Base-by-base conservation (phyloP, 2,888 invertebrate genomes). In the Erebia aethiops region DNA sequence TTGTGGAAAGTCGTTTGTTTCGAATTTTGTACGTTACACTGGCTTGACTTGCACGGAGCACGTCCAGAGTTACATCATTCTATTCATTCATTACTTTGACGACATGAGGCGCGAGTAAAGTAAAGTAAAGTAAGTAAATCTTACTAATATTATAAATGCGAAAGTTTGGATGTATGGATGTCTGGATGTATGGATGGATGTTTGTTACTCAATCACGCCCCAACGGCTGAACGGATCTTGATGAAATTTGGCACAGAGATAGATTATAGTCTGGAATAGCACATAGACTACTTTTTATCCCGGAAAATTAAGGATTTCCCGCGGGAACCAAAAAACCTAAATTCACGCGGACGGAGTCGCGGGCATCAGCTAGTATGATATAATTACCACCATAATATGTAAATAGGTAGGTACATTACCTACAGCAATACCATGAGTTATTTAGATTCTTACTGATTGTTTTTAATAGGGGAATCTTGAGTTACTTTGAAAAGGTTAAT, bases 1-100 rank as follows among this genome's bases (percentile, higher is more conserved):
- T 84, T 85, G 69, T 69, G 62, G 82, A 79, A 75, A 73, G 77
- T 77, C 80, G 81, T 77, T 79, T 76, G 75, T 77, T 82, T 82
- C 76, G 71, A 82, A 82, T 77, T 81, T 79, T 74, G 74, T 72
- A 79, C 82, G 81, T 79, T 81, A 78, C 73, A 71, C 68, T 69
- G 72, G 69, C 69, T 73, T 71, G 66, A 70, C 70, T 71, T 68
- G 74, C 72, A 76, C 79, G 77, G 76, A 77, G 73, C 73, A 76
- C 79, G 77, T 77, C 77, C 78, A 71, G 13, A 64, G 69, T 79
- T 76, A 80, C 80, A 76, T 81, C 78, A n/a, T n/a, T n/a, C n/a
- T n/a, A n/a, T n/a, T n/a, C n/a, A n/a, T n/a, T n/a, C n/a, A 79
- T 41, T 13, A 9, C 35, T 62, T 69, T 61, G 68, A 41, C 21